These are phyloP conservation scores for Epirrhoe tristata DNA, from an alignment of 2,888 invertebrate genomes.

Conservation along the genomic window DNA sequence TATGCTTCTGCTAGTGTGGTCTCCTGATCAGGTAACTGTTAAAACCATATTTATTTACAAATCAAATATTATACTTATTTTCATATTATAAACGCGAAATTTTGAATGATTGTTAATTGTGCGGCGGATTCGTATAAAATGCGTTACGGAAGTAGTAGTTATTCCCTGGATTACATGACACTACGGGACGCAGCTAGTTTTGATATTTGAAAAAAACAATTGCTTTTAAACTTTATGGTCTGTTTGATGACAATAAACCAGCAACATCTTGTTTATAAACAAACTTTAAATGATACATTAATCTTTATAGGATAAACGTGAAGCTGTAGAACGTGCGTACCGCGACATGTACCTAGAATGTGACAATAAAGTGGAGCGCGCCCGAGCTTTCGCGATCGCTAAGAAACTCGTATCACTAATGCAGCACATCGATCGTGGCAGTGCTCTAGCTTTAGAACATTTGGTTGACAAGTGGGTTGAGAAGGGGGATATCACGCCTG, in stretches of 20 bases:
- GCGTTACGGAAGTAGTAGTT: no score
- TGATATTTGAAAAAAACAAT: no score
- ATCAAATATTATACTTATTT: background rate
- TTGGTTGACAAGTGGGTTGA: conserved; percentile 75
- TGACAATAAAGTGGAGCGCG: conserved; percentile 78
- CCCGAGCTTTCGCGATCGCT: conserved; percentile 70
- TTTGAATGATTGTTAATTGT: no score
- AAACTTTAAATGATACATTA: no score
- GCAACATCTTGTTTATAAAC: no score
- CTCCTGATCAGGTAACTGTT: conserved; percentile 88
- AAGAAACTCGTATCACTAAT: conserved; percentile 63
- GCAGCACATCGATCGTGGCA: conserved; percentile 67
- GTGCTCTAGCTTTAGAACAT: conserved; percentile 74
- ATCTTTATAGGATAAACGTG: conserved; percentile 83
- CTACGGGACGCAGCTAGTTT: no score
- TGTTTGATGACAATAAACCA: no score
- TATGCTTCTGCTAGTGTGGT: conserved; percentile 92
- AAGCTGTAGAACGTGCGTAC: conserved; percentile 92
- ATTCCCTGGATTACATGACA: no score
- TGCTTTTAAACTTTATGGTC: no score
- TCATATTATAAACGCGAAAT: no score
- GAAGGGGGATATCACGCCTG: conserved; percentile 73
- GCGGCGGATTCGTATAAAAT: no score
- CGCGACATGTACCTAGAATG: conserved; percentile 88
- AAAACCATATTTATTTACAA: no score